phyloP scores from a whole-genome alignment of 1,140 invertebrate species.

The Camponotus floridanus region DNA sequence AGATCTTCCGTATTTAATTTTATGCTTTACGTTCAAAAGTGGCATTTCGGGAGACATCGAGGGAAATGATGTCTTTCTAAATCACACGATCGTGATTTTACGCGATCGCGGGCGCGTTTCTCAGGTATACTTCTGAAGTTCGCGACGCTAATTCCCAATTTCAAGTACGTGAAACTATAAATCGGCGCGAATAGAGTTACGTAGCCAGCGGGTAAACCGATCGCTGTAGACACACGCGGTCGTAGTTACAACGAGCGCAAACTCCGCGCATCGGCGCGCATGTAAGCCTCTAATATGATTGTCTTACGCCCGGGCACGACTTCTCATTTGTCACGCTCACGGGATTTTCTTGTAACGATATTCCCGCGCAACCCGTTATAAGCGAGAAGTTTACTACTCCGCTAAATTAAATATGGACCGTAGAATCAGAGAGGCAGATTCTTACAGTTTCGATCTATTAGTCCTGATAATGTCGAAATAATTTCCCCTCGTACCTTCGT shows the following conservation, averaged over 20 bases:
- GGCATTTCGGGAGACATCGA: background rate
- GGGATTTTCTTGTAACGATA: slow-evolving; percentile 45
- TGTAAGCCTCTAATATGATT: slow-evolving; percentile 56
- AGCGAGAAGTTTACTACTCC: slow-evolving; percentile 17
- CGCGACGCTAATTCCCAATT: slow-evolving; percentile 69
- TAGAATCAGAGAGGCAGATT: background rate
- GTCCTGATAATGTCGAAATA: slow-evolving; percentile 19
- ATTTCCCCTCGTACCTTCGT: slow-evolving; percentile 3
- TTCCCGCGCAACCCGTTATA: slow-evolving; percentile 39
- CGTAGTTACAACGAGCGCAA: slow-evolving; percentile 58
- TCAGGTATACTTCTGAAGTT: slow-evolving; percentile 23
- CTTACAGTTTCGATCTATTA: background rate
- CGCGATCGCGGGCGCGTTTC: background rate
- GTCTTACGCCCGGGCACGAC: slow-evolving; percentile 53
- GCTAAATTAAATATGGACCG: slow-evolving; percentile 54
- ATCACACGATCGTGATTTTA: slow-evolving; percentile 18
- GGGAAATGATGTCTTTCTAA: slow-evolving; percentile 5
- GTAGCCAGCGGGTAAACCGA: slow-evolving; percentile 67
- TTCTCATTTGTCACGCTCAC: slow-evolving; percentile 41
- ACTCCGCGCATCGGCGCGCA: slow-evolving; percentile 56
- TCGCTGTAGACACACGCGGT: slow-evolving; percentile 51
- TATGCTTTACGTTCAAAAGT: background rate
- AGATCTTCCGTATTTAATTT: background rate
- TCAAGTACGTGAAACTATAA: slow-evolving; percentile 71
- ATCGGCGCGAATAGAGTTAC: slow-evolving; percentile 65